A percentile compares a stretch with the other conserved stretches of the same genome.
Conservation (phyloP, 30 jellyfish, hydroid and myxozoan genomes). For the Sanderia malayensis region DNA sequence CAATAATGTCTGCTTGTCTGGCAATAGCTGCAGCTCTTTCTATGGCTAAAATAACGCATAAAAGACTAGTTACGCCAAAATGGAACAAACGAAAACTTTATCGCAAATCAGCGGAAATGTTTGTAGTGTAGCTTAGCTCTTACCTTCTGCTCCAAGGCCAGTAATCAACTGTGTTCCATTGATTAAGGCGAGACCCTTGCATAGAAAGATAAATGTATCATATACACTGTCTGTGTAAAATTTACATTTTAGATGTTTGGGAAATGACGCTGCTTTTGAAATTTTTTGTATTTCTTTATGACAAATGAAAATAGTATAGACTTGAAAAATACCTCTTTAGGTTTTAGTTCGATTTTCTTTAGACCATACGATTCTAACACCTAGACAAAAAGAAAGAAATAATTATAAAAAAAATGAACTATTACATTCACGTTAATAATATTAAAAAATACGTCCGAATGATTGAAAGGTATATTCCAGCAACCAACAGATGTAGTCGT, state of each 20-base stretch:
- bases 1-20: constrained; percentile 85
- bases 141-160: constrained; percentile 92
- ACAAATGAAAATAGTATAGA: no score
- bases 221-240: no score
- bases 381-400: constrained; percentile 36
- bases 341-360: constrained; percentile 37
- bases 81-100: no score
- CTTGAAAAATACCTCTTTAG: constrained; percentile 91
- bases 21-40: constrained; percentile 77
- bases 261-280: not conserved
- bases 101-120: no score
- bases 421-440: not conserved
- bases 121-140: no score
- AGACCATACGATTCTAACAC: constrained; percentile 65
- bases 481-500: no score
- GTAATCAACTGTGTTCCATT: constrained; percentile 93
- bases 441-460: not conserved
- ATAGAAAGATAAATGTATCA: no score
- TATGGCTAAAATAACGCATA: constrained; percentile 38
- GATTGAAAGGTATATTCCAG: not conserved
- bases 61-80: not conserved
- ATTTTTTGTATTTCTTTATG: no score
- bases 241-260: no score
- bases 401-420: not conserved
- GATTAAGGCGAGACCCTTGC: constrained; percentile 89